Evolutionary conservation across 2,113 vertebrate species (phyloP), one percentile per base, ranked within the genome.

Genomic region (Chaetodon auriga): DNA sequence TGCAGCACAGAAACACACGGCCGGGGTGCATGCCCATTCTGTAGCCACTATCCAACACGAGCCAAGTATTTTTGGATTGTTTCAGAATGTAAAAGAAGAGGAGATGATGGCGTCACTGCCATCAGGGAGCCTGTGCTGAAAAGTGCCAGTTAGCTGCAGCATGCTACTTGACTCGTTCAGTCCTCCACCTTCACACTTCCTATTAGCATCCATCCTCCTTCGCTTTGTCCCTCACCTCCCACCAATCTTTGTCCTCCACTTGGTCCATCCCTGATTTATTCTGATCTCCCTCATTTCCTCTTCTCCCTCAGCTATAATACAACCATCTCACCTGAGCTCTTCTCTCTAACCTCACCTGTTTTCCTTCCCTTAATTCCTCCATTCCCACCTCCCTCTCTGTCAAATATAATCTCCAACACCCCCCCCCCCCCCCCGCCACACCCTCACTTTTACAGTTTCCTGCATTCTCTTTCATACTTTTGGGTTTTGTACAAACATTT

Each of bases 221-320:
- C 73, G 62, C 78, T 48, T 11, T 45, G 38, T 76, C 81, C 66
- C 82, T 84, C 85, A 82, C 83, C 83, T 88, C 81, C 69, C 77
- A 66, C 55, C 70, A 46, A 65, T 65, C 80, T 72, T 58, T 82
- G 74, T 86, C 74, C 75, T 58, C 55, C 70, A 15, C 63, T 74
- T 45, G 18, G 41, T 61, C 61, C 83, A 36, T 25, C 45, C 70
- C 30, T 75, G 48, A 88, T 80, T 82, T 84, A 84, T 86, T 86
- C 78, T 23, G 53, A 77, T 79, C 58, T 16, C 23, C 69, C 77
- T 72, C 68, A 48, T 70, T 75, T 77, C 74, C 57, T 71, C 64
- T 51, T 73, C 79, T 68, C 45, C 71, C 68, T 72, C 36, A 30
- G 64, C 72, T 69, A 4, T 55, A 81, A 65, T 5, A 12, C 1